Evolutionary conservation across 2,888 invertebrate species (phyloP), one percentile per base, ranked within the genome.

Genomic region (Oconnorella tubifera): DNA sequence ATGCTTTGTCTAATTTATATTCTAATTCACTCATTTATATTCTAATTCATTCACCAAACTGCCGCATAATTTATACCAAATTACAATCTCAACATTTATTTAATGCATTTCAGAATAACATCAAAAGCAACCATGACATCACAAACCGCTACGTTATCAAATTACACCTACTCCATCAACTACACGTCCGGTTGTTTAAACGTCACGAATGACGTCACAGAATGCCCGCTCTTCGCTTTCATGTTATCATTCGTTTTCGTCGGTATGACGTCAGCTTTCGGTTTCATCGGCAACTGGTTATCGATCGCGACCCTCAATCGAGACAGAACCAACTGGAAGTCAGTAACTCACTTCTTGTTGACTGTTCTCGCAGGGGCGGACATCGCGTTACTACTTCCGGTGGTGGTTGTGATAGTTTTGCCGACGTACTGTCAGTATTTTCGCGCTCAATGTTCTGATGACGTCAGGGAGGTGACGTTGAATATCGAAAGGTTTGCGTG

Each of bases 231-330:
- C 14, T 67, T 51, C 27, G 64, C 57, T 29, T 62, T 67, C 40
- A 25, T 51, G 1, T 33, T 67, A 2, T 67, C 60, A 1, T 65
- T 64, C 27, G 61, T 67, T 6, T 40, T 64, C n/a, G 64, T 67
- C 31, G 62, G 67, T 1, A 14, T 61, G 4, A 63, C 67, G 2
- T 64, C 61, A 31, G 27, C 74, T 1, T 72, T 76, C 23, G 78
- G 78, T 3, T 68, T 78, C 29, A 65, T 78, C 14, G 78, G 78
- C 23, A 79, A 79, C 65, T 72, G 74, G 14, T 70, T 77, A 19
- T 77, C 78, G n/a, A 76, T 78, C 53, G 71, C 77, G 27, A 77
- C 78, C 10, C 71, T 79, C 0, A 50, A 33, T 28, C 31, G 31
- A 1, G 62, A 64, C 48, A 49, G 32, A 31, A 59, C 62, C 29